Percentiles rank a stretch among this genome's conserved stretches.
Evolutionary conservation across 1,140 invertebrate species (phyloP).

Genomic region (Megathymus violae): DNA sequence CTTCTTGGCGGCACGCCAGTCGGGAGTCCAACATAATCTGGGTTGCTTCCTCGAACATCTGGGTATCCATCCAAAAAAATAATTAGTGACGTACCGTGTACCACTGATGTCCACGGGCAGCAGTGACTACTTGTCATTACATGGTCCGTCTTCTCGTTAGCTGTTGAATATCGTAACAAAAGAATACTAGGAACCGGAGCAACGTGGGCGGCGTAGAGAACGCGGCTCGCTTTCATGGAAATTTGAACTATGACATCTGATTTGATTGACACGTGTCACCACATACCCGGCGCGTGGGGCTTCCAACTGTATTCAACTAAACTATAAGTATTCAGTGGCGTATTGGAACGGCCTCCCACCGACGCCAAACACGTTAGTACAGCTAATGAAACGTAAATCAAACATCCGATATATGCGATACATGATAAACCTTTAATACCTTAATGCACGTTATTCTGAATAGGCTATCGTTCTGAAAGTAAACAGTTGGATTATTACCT

Average conservation of each 20-base stretch:
- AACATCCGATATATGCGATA: not conserved
- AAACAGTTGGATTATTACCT: slow-evolving; percentile 27
- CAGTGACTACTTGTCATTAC: no score
- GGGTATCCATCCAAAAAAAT: no score
- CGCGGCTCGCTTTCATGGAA: slow-evolving; percentile 52
- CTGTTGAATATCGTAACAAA: not conserved
- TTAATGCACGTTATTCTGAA: slow-evolving; percentile 5
- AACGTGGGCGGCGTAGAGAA: slow-evolving; percentile 57
- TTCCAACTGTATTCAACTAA: slow-evolving; percentile 36
- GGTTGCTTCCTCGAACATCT: no score
- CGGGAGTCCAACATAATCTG: no score
- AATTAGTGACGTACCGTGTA: no score
- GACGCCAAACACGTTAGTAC: not conserved
- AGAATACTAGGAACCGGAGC: slow-evolving; percentile 40
- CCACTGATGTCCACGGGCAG: no score
- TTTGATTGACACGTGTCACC: slow-evolving; percentile 55
- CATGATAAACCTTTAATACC: slow-evolving; percentile 16
- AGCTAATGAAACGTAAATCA: slow-evolving; percentile 15
- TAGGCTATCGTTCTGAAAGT: slow-evolving; percentile 2
- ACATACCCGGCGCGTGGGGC: slow-evolving; percentile 34
- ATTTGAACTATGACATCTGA: slow-evolving; percentile 53
- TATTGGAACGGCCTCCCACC: slow-evolving; percentile 1
- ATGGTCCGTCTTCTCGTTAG: not conserved
- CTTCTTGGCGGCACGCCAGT: no score
- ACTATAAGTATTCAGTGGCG: slow-evolving; percentile 14